Conservation (phyloP, 2,113 vertebrate species). For the Prolemur simus region DNA sequence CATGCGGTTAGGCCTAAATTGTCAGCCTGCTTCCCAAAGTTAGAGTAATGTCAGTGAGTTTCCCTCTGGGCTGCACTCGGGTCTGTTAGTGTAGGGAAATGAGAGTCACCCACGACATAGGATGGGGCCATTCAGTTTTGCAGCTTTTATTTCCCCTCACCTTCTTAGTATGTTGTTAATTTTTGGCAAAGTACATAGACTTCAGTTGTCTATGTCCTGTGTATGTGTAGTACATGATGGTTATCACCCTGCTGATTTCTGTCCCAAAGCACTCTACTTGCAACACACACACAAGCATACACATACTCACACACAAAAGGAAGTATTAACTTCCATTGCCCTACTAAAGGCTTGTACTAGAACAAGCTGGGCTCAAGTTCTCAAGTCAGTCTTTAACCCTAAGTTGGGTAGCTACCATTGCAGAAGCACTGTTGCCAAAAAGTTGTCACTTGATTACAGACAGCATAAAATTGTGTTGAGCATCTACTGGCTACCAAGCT, state of each 20-base stretch:
- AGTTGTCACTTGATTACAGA: neutral
- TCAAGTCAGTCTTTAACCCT: neutral
- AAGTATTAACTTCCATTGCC: neutral
- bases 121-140: rapidly evolving
- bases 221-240: neutral
- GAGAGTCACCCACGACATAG: neutral
- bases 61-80: rapidly evolving
- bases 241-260: neutral
- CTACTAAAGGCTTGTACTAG: neutral
- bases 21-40: neutral
- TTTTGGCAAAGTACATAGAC: neutral
- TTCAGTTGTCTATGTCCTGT: neutral
- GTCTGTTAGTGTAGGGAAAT: neutral
- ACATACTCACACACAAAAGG: neutral
- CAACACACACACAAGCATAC: no score
- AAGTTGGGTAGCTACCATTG: neutral
- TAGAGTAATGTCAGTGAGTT: neutral
- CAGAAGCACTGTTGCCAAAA: neutral
- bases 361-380: neutral
- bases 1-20: neutral
- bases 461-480: neutral
- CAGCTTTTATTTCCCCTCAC: neutral
- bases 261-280: neutral
- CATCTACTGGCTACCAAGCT: neutral
- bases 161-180: neutral